These are phyloP conservation scores for Cryptocephalus moraei DNA, from an alignment of 2,888 invertebrate genomes.

Conservation along the genomic window DNA sequence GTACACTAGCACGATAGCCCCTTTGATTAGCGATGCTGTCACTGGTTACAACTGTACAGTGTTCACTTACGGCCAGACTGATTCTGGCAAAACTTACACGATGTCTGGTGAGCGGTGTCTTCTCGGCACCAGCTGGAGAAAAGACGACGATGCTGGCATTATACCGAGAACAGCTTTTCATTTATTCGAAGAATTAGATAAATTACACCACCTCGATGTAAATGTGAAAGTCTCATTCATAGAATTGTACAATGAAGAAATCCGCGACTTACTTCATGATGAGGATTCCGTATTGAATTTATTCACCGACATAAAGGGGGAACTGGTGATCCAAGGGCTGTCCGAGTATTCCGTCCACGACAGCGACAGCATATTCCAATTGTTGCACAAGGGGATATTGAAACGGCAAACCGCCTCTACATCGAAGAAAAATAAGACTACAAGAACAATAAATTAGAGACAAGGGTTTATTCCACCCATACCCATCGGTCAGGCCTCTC, in stretches of 20 bases:
- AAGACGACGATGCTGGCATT: slow-evolving; percentile 77
- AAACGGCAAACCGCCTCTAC: slow-evolving; percentile 86
- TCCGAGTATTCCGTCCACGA: slow-evolving; percentile 85
- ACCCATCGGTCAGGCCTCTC: too few species aligned
- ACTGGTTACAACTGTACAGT: slow-evolving; percentile 96
- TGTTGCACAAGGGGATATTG: slow-evolving; percentile 79
- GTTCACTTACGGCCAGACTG: slow-evolving; percentile 92
- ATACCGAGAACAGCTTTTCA: slow-evolving; percentile 87
- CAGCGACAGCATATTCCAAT: slow-evolving; percentile 78
- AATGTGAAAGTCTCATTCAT: slow-evolving; percentile 84
- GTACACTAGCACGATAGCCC: too few species aligned
- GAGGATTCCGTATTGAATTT: slow-evolving; percentile 16
- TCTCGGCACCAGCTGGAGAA: slow-evolving; percentile 13
- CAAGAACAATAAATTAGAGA: too few species aligned
- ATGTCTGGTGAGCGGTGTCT: slow-evolving; percentile 64
- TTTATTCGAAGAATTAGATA: slow-evolving; percentile 70
- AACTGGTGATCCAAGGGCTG: slow-evolving; percentile 83
- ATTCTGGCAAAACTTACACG: slow-evolving; percentile 93
- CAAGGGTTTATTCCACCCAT: too few species aligned
- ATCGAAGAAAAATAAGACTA: too few species aligned
- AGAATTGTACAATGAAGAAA: slow-evolving; percentile 94
- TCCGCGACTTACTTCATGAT: slow-evolving; percentile 79
- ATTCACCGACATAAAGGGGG: slow-evolving; percentile 64
- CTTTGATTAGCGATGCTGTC: slow-evolving; percentile 84
- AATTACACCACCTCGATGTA: slow-evolving; percentile 4